Evolutionary conservation across 2,888 invertebrate species (phyloP).

Genomic region (Pandemis cinnamomeana): DNA sequence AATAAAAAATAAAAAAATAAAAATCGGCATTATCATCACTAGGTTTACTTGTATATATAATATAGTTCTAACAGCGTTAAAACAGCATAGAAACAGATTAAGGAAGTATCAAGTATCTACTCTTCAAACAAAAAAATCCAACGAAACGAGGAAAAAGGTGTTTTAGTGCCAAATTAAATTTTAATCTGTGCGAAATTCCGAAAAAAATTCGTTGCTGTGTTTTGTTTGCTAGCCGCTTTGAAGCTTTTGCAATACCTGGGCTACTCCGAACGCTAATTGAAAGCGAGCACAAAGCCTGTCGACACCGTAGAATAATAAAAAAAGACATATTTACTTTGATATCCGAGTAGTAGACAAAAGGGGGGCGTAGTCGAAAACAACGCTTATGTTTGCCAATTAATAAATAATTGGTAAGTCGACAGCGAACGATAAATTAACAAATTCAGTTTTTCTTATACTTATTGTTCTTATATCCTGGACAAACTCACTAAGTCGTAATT

Average conservation of each 20-base stretch:
- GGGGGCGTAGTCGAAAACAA: background rate
- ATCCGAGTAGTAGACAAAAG: background rate
- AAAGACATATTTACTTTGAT: conserved; percentile 20
- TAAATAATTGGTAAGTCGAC: background rate
- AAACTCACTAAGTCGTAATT: no score
- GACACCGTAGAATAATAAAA: conserved; percentile 43
- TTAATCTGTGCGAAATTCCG: background rate
- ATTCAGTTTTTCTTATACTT: background rate
- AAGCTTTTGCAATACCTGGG: conserved; percentile 33
- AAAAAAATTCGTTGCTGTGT: conserved; percentile 16
- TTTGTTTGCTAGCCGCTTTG: conserved; percentile 28
- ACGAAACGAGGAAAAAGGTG: background rate
- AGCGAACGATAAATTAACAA: background rate
- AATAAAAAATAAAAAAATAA: no score
- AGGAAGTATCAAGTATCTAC: no score
- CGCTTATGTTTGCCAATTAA: no score
- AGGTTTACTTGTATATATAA: no score
- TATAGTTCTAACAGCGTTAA: no score
- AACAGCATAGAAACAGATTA: no score
- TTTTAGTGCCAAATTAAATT: background rate
- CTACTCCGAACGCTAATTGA: conserved; percentile 47
- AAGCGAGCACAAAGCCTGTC: conserved; percentile 44
- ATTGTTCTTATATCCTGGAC: no score
- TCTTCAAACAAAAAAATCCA: background rate
- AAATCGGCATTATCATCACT: no score